phyloP scores from a whole-genome alignment of 2,113 vertebrate species.

The Apaloderma vittatum region DNA sequence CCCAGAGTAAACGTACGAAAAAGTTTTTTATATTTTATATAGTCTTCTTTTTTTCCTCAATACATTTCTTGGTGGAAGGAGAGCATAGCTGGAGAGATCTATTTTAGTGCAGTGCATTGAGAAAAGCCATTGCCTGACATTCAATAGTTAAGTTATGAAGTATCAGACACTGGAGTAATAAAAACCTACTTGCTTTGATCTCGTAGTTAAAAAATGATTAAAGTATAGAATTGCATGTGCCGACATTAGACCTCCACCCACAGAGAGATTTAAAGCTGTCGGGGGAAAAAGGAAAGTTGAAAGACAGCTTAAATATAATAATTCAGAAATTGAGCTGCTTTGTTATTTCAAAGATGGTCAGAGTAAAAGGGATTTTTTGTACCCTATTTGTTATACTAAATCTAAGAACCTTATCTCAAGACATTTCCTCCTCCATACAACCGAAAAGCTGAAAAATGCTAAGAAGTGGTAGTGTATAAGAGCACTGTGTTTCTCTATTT shows the following conservation, averaged over 20 bases:
- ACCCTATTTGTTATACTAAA: not conserved
- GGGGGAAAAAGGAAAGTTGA: slow-evolving; percentile 45
- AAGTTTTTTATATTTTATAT: not conserved
- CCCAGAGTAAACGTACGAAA: not conserved
- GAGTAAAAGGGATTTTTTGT: slow-evolving; percentile 27
- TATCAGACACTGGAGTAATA: slow-evolving; percentile 28
- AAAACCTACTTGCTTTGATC: slow-evolving; percentile 67
- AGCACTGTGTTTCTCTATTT: not conserved
- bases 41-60: not conserved
- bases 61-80: not conserved
- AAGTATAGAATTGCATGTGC: slow-evolving; percentile 69
- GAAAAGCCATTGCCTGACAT: slow-evolving; percentile 8
- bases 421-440: slow-evolving; percentile 3
- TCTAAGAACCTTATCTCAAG: slow-evolving; percentile 19
- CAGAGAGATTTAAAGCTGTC: slow-evolving; percentile 64
- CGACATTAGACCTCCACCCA: slow-evolving; percentile 60
- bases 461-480: not conserved
- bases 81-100: not conserved
- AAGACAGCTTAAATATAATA: slow-evolving; percentile 64
- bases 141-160: slow-evolving; percentile 57
- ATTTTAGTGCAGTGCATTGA: not conserved
- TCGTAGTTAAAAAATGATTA: slow-evolving; percentile 70
- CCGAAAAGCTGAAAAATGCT: not conserved
- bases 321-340: slow-evolving; percentile 63
- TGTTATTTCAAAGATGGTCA: slow-evolving; percentile 57